phyloP scores from a whole-genome alignment of 2,113 vertebrate species.

The Danionella cerebrum region DNA sequence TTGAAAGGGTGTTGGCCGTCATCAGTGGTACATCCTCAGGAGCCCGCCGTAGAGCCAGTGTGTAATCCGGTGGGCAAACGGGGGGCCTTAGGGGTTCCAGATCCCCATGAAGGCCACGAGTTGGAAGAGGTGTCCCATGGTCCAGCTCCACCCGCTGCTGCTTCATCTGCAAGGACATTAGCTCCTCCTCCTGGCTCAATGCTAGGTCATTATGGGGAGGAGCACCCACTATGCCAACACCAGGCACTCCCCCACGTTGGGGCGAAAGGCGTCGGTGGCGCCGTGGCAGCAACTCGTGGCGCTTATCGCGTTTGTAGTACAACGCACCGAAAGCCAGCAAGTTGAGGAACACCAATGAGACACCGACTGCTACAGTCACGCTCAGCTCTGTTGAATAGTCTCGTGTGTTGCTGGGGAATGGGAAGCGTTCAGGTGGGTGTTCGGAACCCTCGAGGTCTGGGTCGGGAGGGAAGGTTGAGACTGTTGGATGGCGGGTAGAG shows the following conservation, averaged over 20 bases:
- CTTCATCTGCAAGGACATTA: slow-evolving; percentile 98
- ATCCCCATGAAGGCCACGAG: slow-evolving; percentile 58
- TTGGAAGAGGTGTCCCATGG: slow-evolving; percentile 68
- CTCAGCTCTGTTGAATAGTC: slow-evolving; percentile 98
- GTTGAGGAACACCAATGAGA: slow-evolving; percentile 92
- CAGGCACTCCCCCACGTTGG: slow-evolving; percentile 65
- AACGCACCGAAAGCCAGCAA: slow-evolving; percentile 93
- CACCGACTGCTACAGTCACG: slow-evolving; percentile 92
- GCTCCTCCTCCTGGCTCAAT: slow-evolving; percentile 95
- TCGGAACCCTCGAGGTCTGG: slow-evolving; percentile 75
- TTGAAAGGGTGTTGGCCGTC: slow-evolving; percentile 93
- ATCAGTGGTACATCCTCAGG: slow-evolving; percentile 97
- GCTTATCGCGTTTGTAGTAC: slow-evolving; percentile 98
- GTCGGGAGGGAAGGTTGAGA: slow-evolving; percentile 80
- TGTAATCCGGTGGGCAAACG: slow-evolving; percentile 95
- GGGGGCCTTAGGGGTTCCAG: slow-evolving; percentile 72
- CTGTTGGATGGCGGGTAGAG: slow-evolving; percentile 53
- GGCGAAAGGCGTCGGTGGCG: slow-evolving; percentile 76
- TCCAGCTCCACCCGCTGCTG: slow-evolving; percentile 89
- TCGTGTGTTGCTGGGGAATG: slow-evolving; percentile 85
- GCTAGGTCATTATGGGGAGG: slow-evolving; percentile 83
- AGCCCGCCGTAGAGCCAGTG: slow-evolving; percentile 91
- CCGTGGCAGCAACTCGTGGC: slow-evolving; percentile 88
- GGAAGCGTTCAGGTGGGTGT: slow-evolving; percentile 64
- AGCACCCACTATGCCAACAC: slow-evolving; percentile 53